phyloP scores from a whole-genome alignment of 2,888 invertebrate genomes.

The Andrena bucephala region DNA sequence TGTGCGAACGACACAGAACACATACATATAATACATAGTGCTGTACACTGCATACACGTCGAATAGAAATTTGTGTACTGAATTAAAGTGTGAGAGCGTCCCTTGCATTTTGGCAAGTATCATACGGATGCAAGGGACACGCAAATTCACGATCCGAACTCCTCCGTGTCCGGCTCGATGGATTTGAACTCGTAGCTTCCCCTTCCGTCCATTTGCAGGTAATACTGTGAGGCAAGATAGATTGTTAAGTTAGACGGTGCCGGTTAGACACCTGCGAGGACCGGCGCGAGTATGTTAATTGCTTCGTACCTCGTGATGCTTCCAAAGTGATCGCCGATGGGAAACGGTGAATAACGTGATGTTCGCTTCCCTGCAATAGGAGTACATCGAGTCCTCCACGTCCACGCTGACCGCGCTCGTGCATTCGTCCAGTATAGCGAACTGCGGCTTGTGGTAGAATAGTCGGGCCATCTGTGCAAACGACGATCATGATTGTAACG shows the following conservation, averaged over 20 bases:
- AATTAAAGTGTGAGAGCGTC: slow-evolving; percentile 44
- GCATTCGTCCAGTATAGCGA: slow-evolving; percentile 99
- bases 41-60: slow-evolving; percentile 18
- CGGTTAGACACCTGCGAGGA: neutral
- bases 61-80: neutral
- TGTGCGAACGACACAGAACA: slow-evolving; percentile 25
- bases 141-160: slow-evolving; percentile 95
- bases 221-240: slow-evolving; percentile 88
- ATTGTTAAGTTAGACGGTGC: neutral
- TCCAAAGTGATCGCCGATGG: slow-evolving; percentile 98
- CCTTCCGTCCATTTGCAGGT: slow-evolving; percentile 97
- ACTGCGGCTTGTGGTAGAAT: slow-evolving; percentile 99
- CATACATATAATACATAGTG: slow-evolving; percentile 20
- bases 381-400: slow-evolving; percentile 99
- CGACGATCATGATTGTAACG: neutral
- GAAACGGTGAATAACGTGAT: slow-evolving; percentile 99
- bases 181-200: slow-evolving; percentile 94
- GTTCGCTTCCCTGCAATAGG: slow-evolving; percentile 93
- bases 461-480: slow-evolving; percentile 94
- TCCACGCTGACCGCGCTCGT: slow-evolving; percentile 99
- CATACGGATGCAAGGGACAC: slow-evolving; percentile 65
- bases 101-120: slow-evolving; percentile 49
- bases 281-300: no score
- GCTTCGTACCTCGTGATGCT: slow-evolving; percentile 93
- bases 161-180: slow-evolving; percentile 94